Conservation (phyloP, 2,113 vertebrate species). For the Myiozetetes cayanensis region DNA sequence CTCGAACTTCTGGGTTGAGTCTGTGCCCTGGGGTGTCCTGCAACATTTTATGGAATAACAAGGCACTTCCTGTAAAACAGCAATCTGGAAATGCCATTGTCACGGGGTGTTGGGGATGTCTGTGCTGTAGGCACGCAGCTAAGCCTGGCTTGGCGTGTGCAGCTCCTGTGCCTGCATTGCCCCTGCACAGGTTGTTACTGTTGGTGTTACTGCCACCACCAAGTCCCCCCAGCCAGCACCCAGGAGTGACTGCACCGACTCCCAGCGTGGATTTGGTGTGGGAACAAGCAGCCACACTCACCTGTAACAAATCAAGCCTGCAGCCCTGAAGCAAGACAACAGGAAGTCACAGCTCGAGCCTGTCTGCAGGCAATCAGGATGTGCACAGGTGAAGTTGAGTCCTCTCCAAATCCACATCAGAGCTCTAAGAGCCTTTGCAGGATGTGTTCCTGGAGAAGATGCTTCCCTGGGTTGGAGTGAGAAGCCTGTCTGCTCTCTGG, state of each 20-base stretch:
- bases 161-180: accelerated
- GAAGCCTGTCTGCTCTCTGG: background rate
- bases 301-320: background rate
- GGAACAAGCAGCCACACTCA: accelerated
- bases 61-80: background rate
- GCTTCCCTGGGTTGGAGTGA: accelerated
- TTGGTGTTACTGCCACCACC: background rate
- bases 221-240: background rate
- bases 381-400: background rate
- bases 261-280: accelerated
- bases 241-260: background rate
- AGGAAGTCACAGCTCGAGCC: background rate
- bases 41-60: background rate
- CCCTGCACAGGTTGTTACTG: accelerated
- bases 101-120: background rate
- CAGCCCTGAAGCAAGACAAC: background rate
- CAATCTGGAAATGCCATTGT: background rate
- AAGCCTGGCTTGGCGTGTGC: accelerated
- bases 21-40: background rate
- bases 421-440: background rate
- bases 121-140: background rate
- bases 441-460: background rate
- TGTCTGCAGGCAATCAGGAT: background rate
- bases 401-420: background rate
- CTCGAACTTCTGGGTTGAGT: background rate